These are phyloP conservation scores for Scaeva pyrastri DNA, from an alignment of 2,888 invertebrate genomes.

Conservation along the genomic window DNA sequence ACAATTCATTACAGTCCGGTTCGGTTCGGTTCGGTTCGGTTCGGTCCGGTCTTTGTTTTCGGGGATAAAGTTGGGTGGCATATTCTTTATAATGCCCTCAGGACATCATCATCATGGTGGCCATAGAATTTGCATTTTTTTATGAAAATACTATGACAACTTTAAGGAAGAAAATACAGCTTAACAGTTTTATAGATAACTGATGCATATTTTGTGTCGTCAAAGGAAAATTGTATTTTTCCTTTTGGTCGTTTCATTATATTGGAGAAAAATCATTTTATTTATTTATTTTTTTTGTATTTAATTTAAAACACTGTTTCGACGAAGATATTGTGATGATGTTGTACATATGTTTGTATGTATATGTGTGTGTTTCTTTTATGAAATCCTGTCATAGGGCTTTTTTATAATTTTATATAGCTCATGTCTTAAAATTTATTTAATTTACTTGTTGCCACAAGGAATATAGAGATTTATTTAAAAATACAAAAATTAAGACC, in stretches of 20 bases:
- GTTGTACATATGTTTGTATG: no score
- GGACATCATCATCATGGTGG: no score
- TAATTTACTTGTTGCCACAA: background rate
- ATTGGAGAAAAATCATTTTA: background rate
- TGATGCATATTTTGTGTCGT: constrained; percentile 29
- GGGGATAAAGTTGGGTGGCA: no score
- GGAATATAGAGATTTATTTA: no score
- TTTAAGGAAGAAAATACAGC: no score
- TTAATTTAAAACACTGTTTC: background rate
- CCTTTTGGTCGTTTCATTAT: background rate
- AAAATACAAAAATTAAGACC: no score
- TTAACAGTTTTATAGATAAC: constrained; percentile 3
- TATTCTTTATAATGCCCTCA: no score
- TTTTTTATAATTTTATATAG: no score
- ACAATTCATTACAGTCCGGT: no score
- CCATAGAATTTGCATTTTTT: no score
- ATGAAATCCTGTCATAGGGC: background rate
- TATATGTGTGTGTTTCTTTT: background rate
- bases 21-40: no score
- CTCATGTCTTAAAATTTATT: background rate
- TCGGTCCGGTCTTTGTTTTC: background rate
- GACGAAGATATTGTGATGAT: background rate
- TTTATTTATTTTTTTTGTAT: background rate
- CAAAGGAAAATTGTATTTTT: constrained; percentile 36
- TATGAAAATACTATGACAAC: no score